A percentile compares a stretch with the other conserved stretches of the same genome.
phyloP scores from a whole-genome alignment of 2,888 invertebrate genomes.

The Drosophila cognata region DNA sequence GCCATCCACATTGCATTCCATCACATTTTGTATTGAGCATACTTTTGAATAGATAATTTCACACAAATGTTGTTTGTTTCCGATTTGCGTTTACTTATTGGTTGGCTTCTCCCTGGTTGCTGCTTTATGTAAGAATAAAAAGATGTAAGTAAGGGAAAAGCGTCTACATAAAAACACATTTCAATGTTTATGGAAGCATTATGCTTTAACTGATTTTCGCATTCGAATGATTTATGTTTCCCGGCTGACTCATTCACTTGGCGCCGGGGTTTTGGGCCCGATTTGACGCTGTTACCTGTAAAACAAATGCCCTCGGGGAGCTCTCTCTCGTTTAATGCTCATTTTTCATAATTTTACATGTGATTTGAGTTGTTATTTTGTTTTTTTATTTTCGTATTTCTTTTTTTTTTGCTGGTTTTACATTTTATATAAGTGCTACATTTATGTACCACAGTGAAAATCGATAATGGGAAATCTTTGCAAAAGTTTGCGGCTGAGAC shows the following conservation, averaged over 20 bases:
- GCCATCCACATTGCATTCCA: background rate
- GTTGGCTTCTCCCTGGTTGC: slow-evolving; percentile 28
- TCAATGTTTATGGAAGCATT: slow-evolving; percentile 55
- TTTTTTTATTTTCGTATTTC: slow-evolving; percentile 10
- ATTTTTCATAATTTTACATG: slow-evolving; percentile 77
- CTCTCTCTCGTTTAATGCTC: slow-evolving; percentile 51
- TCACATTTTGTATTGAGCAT: slow-evolving; percentile 2
- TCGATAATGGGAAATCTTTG: slow-evolving; percentile 65
- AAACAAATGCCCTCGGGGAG: slow-evolving; percentile 49
- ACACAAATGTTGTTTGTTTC: slow-evolving; percentile 2
- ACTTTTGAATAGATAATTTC: slow-evolving; percentile 23
- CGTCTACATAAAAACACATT: slow-evolving; percentile 24
- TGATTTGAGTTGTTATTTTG: slow-evolving; percentile 58
- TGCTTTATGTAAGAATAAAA: slow-evolving; percentile 28
- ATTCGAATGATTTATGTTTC: slow-evolving; percentile 77
- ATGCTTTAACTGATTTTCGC: slow-evolving; percentile 77
- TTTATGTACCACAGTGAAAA: slow-evolving; percentile 25
- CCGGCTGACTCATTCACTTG: slow-evolving; percentile 73
- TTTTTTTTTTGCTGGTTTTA: background rate
- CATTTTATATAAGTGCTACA: background rate
- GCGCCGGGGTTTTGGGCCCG: slow-evolving; percentile 10
- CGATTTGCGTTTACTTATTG: slow-evolving; percentile 31
- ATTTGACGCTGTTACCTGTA: slow-evolving; percentile 21
- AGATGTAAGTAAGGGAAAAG: background rate
- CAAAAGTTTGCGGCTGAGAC: slow-evolving; percentile 44